Evolutionary conservation across 2,797 vertebrate species (phyloP).

Genomic region (Fringilla coelebs): DNA sequence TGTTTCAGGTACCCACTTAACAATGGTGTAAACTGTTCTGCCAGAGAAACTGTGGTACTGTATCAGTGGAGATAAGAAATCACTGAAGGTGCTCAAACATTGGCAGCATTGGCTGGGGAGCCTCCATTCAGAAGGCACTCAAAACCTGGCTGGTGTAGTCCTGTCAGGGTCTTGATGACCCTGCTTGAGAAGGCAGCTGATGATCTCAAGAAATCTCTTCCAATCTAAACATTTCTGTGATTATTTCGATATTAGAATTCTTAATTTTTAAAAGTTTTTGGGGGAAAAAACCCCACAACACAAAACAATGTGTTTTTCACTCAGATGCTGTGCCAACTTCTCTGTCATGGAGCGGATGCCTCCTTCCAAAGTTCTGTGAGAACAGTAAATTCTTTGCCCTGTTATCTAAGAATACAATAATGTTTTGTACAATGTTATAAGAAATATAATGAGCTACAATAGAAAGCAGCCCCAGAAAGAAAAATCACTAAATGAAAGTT

Average conservation of each 20-base stretch:
- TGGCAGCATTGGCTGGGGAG: neutral
- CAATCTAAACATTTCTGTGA: neutral
- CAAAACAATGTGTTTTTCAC: neutral
- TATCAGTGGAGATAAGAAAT: neutral
- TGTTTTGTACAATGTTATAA: neutral
- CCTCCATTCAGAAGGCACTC: neutral
- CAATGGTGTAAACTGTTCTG: rapidly evolving
- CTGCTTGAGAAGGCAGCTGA: neutral
- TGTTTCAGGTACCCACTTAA: neutral
- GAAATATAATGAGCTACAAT: neutral
- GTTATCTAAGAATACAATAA: constrained; percentile 26
- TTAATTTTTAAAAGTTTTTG: neutral
- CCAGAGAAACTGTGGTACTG: neutral
- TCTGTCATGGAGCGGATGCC: neutral
- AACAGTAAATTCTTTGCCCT: neutral
- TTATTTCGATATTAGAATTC: neutral
- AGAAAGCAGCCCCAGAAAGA: constrained; percentile 20
- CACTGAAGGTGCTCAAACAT: neutral
- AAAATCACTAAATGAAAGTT: neutral
- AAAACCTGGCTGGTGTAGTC: neutral
- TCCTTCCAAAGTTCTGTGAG: neutral
- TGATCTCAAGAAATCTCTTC: neutral
- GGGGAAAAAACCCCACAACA: rapidly evolving
- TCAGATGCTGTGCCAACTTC: neutral
- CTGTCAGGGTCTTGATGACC: neutral